Evolutionary conservation across 2,888 invertebrate species (phyloP), one percentile per base, ranked within the genome.

Genomic region (Neuroscelio doddi): DNA sequence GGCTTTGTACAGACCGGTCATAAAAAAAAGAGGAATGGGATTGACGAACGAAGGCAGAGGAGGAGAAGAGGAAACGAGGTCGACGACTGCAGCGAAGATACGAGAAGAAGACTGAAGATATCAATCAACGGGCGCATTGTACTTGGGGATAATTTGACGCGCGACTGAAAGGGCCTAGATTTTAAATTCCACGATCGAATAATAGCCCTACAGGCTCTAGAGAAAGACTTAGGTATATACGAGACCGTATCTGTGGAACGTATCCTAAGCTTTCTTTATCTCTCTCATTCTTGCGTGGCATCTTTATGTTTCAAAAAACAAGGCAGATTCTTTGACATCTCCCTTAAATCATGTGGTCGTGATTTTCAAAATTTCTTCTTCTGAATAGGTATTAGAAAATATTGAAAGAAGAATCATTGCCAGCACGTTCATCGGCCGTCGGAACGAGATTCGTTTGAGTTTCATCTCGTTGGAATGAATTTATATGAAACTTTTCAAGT

Each of bases 111-210:
- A 80, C 81, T 78, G 76, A 80, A 81, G 81, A 81, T 81, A 81
- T 81, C 80, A 81, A 81, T 81, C 81, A 81, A 81, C 80, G 76
- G 74, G 78, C 79, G 71, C 79, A 81, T 81, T 81, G 81, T 81
- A 75, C 80, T 69, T 76, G 51, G 71, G 79, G 81, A 81, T 81
- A 81, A 81, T 81, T 81, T 81, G 81, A 81, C 81, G 78, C 80
- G 79, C 77, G 77, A 76, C 69, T 80, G 80, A 81, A 80, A 80
- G 78, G 72, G 64, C 75, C 76, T 77, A 75, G 74, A 79, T 78
- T 78, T 80, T 78, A 77, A 81, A 80, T 80, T 80, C 81, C 79
- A 78, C 73, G 75, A 78, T 77, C 78, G 78, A 74, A 77, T 79
- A 78, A 80, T 80, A 77, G 77, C 68, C 75, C 72, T 69, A 65